Evolutionary conservation across 2,888 invertebrate genomes (phyloP).

Genomic region (Vanessa cardui): DNA sequence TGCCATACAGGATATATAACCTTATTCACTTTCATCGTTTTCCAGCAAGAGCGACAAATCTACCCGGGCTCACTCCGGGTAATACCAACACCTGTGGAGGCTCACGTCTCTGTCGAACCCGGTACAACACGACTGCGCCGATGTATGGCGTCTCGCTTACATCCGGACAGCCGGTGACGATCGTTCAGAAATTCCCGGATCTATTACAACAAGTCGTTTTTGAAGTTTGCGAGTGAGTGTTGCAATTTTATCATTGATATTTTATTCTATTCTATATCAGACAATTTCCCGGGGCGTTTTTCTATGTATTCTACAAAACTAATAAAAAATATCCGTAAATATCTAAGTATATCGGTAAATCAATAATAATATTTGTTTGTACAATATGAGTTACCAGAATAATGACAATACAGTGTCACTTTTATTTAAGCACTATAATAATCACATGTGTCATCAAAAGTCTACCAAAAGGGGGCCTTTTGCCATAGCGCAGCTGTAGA

Average conservation of each 20-base stretch:
- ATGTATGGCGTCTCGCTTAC: conserved; percentile 97
- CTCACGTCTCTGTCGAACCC: conserved; percentile 91
- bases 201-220: conserved; percentile 95
- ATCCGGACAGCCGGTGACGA: conserved; percentile 95
- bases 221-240: conserved; percentile 94
- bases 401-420: no score
- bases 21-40: conserved; percentile 6
- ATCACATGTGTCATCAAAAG: no score
- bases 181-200: conserved; percentile 97
- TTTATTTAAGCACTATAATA: no score
- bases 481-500: no score
- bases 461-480: no score
- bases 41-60: conserved; percentile 64
- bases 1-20: neutral
- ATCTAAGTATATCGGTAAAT: no score
- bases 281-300: no score
- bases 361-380: no score
- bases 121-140: conserved; percentile 96
- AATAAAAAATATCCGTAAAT: no score
- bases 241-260: neutral
- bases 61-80: conserved; percentile 58
- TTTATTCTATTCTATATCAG: no score
- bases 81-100: conserved; percentile 79
- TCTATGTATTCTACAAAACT: no score
- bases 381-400: no score